Conservation (phyloP, 2,113 vertebrate species). For the Ciconia maguari region DNA sequence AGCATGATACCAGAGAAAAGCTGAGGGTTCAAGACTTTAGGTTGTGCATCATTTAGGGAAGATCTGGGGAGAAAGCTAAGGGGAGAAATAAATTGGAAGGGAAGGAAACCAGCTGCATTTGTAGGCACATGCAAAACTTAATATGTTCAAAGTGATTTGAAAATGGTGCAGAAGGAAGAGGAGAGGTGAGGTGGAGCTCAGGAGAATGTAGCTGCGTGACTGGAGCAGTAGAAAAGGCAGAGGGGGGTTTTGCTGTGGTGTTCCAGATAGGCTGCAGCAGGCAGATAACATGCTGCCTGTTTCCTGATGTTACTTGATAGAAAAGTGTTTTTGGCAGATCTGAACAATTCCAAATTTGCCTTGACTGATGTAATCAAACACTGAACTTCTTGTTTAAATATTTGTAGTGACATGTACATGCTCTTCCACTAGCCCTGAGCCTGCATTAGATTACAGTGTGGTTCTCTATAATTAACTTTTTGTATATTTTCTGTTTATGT, state of each 20-base stretch:
- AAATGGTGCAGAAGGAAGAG: not conserved
- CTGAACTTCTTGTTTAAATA: slow-evolving; percentile 7
- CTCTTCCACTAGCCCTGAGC: not conserved
- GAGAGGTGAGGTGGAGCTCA: not conserved
- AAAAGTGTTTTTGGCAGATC: not conserved
- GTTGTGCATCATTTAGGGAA: not conserved
- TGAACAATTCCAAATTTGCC: not conserved
- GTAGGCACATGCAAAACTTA: not conserved
- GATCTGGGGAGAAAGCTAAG: not conserved
- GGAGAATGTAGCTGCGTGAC: accelerated
- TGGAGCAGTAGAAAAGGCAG: not conserved
- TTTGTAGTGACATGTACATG: not conserved
- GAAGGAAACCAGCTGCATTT: not conserved
- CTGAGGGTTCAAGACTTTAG: not conserved
- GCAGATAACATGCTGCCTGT: not conserved
- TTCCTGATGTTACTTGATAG: not conserved
- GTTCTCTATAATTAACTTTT: not conserved
- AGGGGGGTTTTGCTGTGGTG: accelerated
- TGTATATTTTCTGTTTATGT: not conserved
- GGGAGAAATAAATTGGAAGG: not conserved
- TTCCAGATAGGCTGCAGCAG: not conserved
- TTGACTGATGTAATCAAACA: slow-evolving; percentile 23
- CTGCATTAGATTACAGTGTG: not conserved
- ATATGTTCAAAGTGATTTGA: not conserved
- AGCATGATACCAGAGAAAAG: not conserved